Base-by-base conservation (phyloP, 1,140 invertebrate species). In the Tribolium madens region DNA sequence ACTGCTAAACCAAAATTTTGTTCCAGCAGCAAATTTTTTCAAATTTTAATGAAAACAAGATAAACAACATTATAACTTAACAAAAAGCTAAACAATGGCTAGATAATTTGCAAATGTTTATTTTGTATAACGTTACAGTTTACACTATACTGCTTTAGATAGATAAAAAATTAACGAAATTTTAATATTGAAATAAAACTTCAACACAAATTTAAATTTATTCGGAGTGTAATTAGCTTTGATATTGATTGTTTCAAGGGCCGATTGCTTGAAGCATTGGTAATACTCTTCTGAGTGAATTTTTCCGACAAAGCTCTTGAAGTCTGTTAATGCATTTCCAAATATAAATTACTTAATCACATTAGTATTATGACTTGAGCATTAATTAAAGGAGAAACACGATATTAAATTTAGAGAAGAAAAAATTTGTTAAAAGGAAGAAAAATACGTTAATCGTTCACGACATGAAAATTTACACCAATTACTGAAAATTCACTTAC, bases 401-500 rank as follows among this genome's bases (percentile, higher is more conserved):
- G 57, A 64, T 64, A 64, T 64, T 64, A 64, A 64, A 64, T 64
- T 64, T 31, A 26, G 31, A 13, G n/a, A 64, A 33, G 26, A 64
- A 33, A 18, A 21, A 17, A 9, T 21, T 21, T 57, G 52, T 21
- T 42, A 42, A 42, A 42, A 42, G 36, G 36, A 42, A 42, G 36
- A 33, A 64, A 64, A 64, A 64, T 33, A 12, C 57, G 52, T 57
- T 64, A 64, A 64, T 64, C 57, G 57, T 13, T 33, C 26, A 64
- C 26, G 57, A 64, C 57, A 64, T 33, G 57, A 64, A 64, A 64
- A 64, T 64, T 64, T 64, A 64, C 57, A 64, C 57, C 57, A 33
- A 64, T 64, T 64, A 64, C 57, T 64, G 17, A 64, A 33, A 64
- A 64, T 64, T 64, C 57, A 64, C 57, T 64, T 64, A 64, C 57